Percentiles rank a stretch among this genome's conserved stretches.
phyloP scores from a whole-genome alignment of 1,140 invertebrate genomes.

The Drosophila grimshawi region DNA sequence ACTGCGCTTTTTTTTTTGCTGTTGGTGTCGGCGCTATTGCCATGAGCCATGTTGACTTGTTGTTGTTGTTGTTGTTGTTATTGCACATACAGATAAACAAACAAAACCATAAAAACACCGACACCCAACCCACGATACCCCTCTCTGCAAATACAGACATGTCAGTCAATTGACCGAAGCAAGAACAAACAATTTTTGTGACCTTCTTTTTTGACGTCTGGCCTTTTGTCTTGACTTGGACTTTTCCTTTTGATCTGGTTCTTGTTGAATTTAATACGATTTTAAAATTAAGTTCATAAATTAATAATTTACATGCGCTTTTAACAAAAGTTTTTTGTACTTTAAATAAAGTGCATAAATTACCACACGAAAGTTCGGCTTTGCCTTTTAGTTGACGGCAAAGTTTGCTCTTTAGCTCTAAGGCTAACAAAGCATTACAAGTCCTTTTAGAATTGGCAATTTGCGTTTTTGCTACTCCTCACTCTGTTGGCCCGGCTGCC shows the following conservation, averaged over 20 bases:
- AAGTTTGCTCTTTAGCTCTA: neutral
- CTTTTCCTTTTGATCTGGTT: conserved; percentile 4
- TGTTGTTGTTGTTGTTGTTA: conserved; percentile 17
- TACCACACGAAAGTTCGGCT: conserved; percentile 7
- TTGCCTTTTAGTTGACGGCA: neutral
- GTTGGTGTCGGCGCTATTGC: conserved; percentile 45
- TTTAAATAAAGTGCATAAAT: conserved; percentile 36
- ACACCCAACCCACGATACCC: conserved; percentile 10
- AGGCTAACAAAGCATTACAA: conserved; percentile 29
- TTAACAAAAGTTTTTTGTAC: conserved; percentile 31
- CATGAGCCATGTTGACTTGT: conserved; percentile 44
- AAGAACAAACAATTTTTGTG: conserved; percentile 20
- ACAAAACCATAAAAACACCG: conserved; percentile 14
- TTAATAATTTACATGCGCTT: conserved; percentile 56
- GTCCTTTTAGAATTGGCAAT: conserved; percentile 52
- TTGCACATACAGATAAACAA: conserved; percentile 48
- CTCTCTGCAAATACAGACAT: conserved; percentile 55
- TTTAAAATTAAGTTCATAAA: conserved; percentile 28
- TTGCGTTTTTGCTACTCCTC: conserved; percentile 43
- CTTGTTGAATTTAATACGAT: conserved; percentile 50
- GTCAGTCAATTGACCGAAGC: conserved; percentile 28
- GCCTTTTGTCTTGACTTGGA: conserved; percentile 27
- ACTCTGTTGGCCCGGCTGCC: conserved; percentile 29
- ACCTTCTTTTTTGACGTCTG: conserved; percentile 24
- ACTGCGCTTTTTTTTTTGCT: conserved; percentile 43